These are phyloP conservation scores for Athrips mouffetella DNA, from an alignment of 2,888 invertebrate genomes.

Conservation along the genomic window DNA sequence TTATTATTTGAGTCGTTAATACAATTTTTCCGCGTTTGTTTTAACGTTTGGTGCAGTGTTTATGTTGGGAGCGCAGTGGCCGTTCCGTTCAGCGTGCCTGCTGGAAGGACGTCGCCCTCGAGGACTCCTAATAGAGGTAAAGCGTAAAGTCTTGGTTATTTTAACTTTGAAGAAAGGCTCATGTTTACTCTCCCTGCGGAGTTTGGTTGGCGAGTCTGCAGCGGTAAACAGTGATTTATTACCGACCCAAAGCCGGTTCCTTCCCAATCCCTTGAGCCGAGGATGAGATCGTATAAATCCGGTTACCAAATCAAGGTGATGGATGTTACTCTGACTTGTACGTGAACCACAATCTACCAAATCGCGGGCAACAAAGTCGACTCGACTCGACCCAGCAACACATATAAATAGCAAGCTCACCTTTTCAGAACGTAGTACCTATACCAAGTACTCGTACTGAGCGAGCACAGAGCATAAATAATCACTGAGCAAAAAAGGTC, in stretches of 20 bases:
- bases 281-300: constrained; percentile 41
- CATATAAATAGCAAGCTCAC: too few species aligned
- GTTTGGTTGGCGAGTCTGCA: background rate
- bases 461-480: too few species aligned
- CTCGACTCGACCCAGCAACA: too few species aligned
- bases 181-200: constrained; percentile 23
- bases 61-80: constrained; percentile 68
- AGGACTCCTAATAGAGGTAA: constrained; percentile 65
- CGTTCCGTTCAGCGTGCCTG: constrained; percentile 63
- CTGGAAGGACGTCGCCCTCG: constrained; percentile 73
- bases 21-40: constrained; percentile 47
- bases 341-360: too few species aligned
- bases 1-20: constrained; percentile 36
- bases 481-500: too few species aligned
- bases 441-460: too few species aligned
- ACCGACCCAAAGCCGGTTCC: constrained; percentile 44
- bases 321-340: too few species aligned
- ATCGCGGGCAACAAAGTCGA: too few species aligned
- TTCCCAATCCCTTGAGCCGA: constrained; percentile 30
- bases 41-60: constrained; percentile 71
- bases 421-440: too few species aligned
- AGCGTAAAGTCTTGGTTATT: constrained; percentile 39
- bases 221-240: constrained; percentile 32
- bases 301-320: constrained; percentile 35
- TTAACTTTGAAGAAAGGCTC: constrained; percentile 34